Conservation (phyloP, 2,113 vertebrate species). For the Mormyrus iriodes region DNA sequence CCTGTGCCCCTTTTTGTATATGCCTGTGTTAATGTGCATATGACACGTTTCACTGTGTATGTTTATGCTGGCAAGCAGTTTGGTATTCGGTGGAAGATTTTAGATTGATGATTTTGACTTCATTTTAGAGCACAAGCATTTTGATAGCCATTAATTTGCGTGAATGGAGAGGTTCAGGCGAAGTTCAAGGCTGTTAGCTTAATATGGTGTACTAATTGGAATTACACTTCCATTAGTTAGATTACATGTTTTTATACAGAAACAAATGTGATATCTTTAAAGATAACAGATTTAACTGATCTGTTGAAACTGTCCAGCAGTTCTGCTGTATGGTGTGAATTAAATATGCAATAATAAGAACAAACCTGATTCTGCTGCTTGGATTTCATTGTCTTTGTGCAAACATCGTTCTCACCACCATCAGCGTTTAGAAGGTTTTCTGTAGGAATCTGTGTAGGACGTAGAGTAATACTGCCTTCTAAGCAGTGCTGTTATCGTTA, state of each 20-base stretch:
- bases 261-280: not conserved
- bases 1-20: not conserved
- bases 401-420: not conserved
- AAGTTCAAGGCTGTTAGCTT: not conserved
- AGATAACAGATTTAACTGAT: not conserved
- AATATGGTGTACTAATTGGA: slow-evolving; percentile 3
- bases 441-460: not conserved
- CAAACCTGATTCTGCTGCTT: not conserved
- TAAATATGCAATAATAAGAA: not conserved
- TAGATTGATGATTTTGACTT: not conserved
- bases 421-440: not conserved
- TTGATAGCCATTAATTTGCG: not conserved
- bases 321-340: not conserved
- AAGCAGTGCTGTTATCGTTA: not conserved
- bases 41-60: not conserved
- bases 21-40: not conserved
- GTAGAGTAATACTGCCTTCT: not conserved
- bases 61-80: not conserved
- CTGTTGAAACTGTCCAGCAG: not conserved
- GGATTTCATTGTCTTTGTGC: not conserved
- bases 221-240: slow-evolving; percentile 9
- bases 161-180: not conserved
- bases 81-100: not conserved
- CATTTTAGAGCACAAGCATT: not conserved
- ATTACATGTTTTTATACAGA: not conserved